phyloP scores from a whole-genome alignment of 2,888 invertebrate species.

The Heterodera filipjevi region DNA sequence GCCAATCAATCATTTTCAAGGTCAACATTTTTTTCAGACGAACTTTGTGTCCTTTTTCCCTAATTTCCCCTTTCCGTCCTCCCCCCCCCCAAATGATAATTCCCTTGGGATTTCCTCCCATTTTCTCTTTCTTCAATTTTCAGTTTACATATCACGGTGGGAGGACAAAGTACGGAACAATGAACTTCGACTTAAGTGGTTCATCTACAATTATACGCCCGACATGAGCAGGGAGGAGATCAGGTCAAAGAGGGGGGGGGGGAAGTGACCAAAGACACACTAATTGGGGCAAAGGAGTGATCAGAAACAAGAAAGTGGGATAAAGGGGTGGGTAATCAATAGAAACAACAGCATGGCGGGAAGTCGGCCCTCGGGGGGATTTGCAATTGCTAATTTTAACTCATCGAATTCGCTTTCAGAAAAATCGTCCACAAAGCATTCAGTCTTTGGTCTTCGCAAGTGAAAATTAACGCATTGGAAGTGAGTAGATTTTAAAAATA shows the following conservation, averaged over 20 bases:
- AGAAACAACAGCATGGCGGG: too few species aligned
- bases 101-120: not conserved
- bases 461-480: constrained; percentile 68
- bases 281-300: not conserved
- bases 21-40: not conserved
- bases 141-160: constrained; percentile 51
- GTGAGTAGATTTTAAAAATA: constrained; percentile 42
- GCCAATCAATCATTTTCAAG: constrained; percentile 1
- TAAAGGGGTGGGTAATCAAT: too few species aligned
- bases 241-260: constrained; percentile 42
- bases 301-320: not conserved
- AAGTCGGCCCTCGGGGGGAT: not conserved
- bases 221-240: constrained; percentile 57
- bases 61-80: not conserved
- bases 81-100: not conserved
- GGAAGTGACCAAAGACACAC: not conserved
- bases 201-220: constrained; percentile 58
- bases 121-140: constrained; percentile 7
- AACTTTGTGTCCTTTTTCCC: not conserved
- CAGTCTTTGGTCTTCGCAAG: constrained; percentile 73
- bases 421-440: constrained; percentile 70
- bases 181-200: constrained; percentile 57
- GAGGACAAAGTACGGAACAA: constrained; percentile 50
- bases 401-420: constrained; percentile 41
- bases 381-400: not conserved